Evolutionary conservation across 2,113 vertebrate species (phyloP).

Genomic region (Pandion haliaetus): DNA sequence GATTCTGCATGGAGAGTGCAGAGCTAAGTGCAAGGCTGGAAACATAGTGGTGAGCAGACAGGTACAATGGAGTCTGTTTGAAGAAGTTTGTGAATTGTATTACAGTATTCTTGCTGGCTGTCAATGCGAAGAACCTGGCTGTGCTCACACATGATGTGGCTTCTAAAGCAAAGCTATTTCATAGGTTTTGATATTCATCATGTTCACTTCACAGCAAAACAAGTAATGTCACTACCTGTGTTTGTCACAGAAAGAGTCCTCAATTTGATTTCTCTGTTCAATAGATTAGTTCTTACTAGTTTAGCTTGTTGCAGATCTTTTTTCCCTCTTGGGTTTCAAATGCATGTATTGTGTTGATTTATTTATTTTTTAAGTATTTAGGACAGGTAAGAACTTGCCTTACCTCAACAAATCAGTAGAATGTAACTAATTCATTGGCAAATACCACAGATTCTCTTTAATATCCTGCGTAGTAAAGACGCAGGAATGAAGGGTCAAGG

Average conservation of each 20-base stretch:
- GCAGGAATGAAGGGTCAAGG: background rate
- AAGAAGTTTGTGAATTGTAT: background rate
- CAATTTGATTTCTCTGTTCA: background rate
- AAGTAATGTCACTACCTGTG: background rate
- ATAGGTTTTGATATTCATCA: background rate
- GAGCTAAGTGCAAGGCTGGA: background rate
- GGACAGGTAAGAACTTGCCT: background rate
- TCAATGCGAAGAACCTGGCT: background rate
- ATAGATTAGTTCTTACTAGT: background rate
- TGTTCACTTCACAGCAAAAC: background rate
- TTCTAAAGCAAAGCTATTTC: background rate
- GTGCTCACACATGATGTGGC: background rate
- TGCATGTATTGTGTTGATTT: background rate
- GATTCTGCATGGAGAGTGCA: rapidly evolving
- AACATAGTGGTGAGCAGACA: background rate
- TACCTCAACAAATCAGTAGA: background rate
- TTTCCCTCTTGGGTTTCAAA: background rate
- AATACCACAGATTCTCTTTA: background rate
- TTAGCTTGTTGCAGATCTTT: background rate
- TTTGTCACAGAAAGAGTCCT: background rate
- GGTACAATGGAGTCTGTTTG: background rate
- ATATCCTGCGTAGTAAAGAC: background rate
- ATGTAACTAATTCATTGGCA: background rate
- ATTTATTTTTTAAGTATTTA: background rate
- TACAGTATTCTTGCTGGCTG: background rate